These are phyloP conservation scores for Embiotoca jacksoni DNA, from an alignment of 2,113 vertebrate species.

Conservation along the genomic window DNA sequence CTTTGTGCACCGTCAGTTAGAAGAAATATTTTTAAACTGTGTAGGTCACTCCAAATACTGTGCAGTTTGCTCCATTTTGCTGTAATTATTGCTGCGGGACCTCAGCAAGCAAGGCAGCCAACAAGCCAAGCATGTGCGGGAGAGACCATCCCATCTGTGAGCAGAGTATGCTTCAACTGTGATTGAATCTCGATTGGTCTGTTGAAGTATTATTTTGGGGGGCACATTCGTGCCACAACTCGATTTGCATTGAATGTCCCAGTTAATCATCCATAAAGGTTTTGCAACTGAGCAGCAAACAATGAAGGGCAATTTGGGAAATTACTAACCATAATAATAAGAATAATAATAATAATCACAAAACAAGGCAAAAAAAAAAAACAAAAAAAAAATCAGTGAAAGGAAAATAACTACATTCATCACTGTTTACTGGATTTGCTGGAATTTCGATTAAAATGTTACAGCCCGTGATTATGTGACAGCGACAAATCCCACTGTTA, in stretches of 20 bases:
- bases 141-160: conserved; percentile 50
- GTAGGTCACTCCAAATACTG: neutral
- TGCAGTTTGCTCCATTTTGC: conserved; percentile 39
- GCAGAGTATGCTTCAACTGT: conserved; percentile 43
- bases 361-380: neutral
- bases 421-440: too few species aligned
- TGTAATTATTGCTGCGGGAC: conserved; percentile 45
- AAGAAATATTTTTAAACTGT: neutral
- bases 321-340: conserved; percentile 8
- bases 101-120: conserved; percentile 23
- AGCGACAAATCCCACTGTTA: neutral
- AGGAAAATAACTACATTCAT: too few species aligned
- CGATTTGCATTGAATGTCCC: conserved; percentile 44
- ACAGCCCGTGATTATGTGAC: neutral
- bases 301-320: conserved; percentile 34
- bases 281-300: conserved; percentile 22
- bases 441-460: neutral
- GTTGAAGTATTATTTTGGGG: conserved; percentile 28
- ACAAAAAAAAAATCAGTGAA: neutral
- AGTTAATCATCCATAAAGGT: conserved; percentile 15
- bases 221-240: conserved; percentile 28
- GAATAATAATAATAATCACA: neutral
- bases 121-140: conserved; percentile 23
- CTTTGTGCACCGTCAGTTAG: neutral
- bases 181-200: conserved; percentile 20